A percentile compares a stretch with the other conserved stretches of the same genome.
Conservation (phyloP, 1,140 invertebrate species). For the Polypedilum vanderplanki region DNA sequence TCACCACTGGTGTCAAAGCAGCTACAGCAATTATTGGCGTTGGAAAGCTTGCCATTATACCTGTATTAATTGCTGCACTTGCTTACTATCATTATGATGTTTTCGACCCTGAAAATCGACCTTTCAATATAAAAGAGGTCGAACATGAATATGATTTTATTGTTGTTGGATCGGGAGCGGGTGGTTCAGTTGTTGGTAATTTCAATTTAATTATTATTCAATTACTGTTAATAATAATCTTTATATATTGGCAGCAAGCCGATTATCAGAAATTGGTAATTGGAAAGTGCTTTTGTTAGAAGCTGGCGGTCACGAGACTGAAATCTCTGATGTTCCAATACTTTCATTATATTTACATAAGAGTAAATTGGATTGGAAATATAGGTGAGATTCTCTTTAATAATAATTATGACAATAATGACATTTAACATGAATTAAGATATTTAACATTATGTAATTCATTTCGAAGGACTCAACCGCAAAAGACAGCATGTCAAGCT, state of each 20-base stretch:
- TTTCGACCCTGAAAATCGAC: conserved; percentile 75
- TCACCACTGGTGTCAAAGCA: conserved; percentile 56
- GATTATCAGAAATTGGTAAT: conserved; percentile 68
- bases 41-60: conserved; percentile 66
- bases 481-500: conserved; percentile 74
- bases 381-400: conserved; percentile 50
- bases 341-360: conserved; percentile 80
- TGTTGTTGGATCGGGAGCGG: conserved; percentile 74
- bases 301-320: conserved; percentile 78
- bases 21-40: conserved; percentile 60
- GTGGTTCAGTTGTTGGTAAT: conserved; percentile 68
- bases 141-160: conserved; percentile 71
- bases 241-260: conserved; percentile 50
- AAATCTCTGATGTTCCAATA: conserved; percentile 74
- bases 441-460: background rate
- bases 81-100: conserved; percentile 80
- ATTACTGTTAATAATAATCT: background rate
- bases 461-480: conserved; percentile 69
- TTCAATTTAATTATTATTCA: background rate
- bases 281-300: conserved; percentile 79
- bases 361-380: conserved; percentile 89
- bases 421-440: background rate
- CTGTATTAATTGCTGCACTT: conserved; percentile 66
- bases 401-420: background rate
- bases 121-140: conserved; percentile 58